A percentile compares a stretch with the other conserved stretches of the same genome.
These are phyloP conservation scores for Triplophysa yarkandensis DNA, from an alignment of 2,797 vertebrate species.

Conservation along the genomic window DNA sequence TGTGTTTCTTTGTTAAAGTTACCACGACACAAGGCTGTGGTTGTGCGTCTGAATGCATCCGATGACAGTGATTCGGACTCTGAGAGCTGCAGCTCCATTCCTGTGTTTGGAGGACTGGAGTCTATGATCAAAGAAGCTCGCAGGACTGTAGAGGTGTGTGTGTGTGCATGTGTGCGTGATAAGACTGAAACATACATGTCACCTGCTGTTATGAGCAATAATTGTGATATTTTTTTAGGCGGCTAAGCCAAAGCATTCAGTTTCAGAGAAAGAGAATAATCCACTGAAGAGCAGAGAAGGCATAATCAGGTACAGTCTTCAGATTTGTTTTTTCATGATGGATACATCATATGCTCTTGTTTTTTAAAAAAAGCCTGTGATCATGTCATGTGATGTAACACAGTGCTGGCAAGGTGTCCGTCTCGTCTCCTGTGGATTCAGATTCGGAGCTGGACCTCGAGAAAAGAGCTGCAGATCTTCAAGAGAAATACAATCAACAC, in stretches of 20 bases:
- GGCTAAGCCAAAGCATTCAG: slow-evolving; percentile 86
- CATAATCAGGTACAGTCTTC: slow-evolving; percentile 81
- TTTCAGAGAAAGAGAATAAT: slow-evolving; percentile 95
- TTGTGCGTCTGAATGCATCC: slow-evolving; percentile 90
- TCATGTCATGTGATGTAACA: background rate
- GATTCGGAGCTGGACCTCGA: slow-evolving; percentile 74
- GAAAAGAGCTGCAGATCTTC: slow-evolving; percentile 72
- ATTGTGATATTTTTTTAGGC: slow-evolving; percentile 74
- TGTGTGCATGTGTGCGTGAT: no score
- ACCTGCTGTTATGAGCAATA: background rate
- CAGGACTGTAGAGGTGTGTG: slow-evolving; percentile 88
- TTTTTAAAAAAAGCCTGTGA: no score
- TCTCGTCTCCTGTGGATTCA: slow-evolving; percentile 69
- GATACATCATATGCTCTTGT: no score
- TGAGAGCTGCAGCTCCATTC: slow-evolving; percentile 78
- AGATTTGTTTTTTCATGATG: background rate
- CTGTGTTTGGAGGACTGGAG: slow-evolving; percentile 91
- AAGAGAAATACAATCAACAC: slow-evolving; percentile 84
- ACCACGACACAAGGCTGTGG: slow-evolving; percentile 93
- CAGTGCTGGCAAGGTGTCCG: slow-evolving; percentile 73
- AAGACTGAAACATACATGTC: no score
- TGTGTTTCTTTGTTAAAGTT: slow-evolving; percentile 74
- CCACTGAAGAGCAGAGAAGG: slow-evolving; percentile 89
- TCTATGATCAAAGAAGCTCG: slow-evolving; percentile 98
- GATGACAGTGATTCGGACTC: slow-evolving; percentile 94